phyloP scores from a whole-genome alignment of 2,797 vertebrate genomes.

The Acropternis orthonyx region DNA sequence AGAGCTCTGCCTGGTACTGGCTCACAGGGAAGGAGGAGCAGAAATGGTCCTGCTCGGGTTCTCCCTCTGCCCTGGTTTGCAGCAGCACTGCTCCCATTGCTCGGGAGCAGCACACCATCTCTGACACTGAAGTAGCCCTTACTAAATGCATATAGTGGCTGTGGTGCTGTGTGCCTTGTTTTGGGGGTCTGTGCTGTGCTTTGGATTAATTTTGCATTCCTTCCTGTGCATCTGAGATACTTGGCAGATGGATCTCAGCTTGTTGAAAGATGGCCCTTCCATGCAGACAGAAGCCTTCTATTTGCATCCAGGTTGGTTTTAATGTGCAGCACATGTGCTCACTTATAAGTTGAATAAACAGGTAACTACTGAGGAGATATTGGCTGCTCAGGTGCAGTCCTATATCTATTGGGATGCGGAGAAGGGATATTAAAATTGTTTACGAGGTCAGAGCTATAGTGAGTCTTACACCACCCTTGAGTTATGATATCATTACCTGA shows the following conservation, averaged over 20 bases:
- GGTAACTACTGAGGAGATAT: not conserved
- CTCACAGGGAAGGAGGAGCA: not conserved
- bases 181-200: not conserved
- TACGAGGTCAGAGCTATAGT: constrained; percentile 23
- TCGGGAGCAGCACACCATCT: rapidly evolving
- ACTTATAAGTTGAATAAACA: not conserved
- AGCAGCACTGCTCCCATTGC: not conserved
- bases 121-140: not conserved
- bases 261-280: not conserved
- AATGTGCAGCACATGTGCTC: not conserved
- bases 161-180: not conserved
- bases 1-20: not conserved
- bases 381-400: not conserved
- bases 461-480: constrained; percentile 35
- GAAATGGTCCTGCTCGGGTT: not conserved
- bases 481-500: constrained; percentile 66
- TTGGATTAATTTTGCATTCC: not conserved
- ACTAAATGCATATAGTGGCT: not conserved
- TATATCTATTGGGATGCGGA: not conserved
- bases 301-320: not conserved
- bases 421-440: constrained; percentile 57
- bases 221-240: not conserved
- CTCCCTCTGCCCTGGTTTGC: rapidly evolving
- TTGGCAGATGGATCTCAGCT: not conserved
- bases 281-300: not conserved